Conservation (phyloP, 1,140 invertebrate genomes). For the Trichonephila inaurata region DNA sequence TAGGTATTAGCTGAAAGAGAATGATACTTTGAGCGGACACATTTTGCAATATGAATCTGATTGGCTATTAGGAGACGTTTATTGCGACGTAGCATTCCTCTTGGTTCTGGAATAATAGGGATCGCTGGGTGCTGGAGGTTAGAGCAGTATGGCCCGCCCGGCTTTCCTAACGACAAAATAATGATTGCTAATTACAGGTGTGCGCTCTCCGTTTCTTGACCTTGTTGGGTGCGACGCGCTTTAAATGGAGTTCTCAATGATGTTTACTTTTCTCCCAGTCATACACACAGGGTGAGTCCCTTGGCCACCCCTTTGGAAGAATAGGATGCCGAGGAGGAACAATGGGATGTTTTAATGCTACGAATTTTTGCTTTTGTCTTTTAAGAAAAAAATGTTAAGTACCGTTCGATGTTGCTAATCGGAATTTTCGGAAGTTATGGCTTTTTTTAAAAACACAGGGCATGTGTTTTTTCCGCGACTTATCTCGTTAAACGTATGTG, state of each 20-base stretch:
- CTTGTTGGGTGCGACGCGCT: constrained; percentile 37
- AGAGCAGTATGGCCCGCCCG: constrained; percentile 35
- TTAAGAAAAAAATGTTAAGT: no score
- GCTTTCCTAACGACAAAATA: constrained; percentile 64
- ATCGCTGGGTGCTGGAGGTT: background rate
- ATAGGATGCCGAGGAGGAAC: background rate
- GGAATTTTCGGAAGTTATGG: no score
- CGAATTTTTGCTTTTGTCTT: background rate
- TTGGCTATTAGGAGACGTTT: background rate
- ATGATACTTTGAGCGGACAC: no score
- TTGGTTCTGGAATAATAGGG: background rate
- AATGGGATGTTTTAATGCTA: background rate
- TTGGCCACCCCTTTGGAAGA: background rate
- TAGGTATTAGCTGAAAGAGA: no score
- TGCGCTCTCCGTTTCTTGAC: constrained; percentile 43
- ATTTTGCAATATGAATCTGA: background rate
- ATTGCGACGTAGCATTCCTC: background rate
- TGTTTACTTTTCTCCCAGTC: constrained; percentile 24
- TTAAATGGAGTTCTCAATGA: constrained; percentile 7
- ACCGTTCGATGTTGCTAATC: no score
- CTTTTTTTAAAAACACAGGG: no score
- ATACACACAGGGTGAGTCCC: background rate
- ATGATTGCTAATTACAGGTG: constrained; percentile 69
- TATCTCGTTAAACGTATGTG: no score
- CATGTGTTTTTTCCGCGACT: no score